Percentiles rank a stretch among this genome's conserved stretches.
These are phyloP conservation scores for Candoia aspera DNA, from an alignment of 2,113 vertebrate species.

Conservation along the genomic window DNA sequence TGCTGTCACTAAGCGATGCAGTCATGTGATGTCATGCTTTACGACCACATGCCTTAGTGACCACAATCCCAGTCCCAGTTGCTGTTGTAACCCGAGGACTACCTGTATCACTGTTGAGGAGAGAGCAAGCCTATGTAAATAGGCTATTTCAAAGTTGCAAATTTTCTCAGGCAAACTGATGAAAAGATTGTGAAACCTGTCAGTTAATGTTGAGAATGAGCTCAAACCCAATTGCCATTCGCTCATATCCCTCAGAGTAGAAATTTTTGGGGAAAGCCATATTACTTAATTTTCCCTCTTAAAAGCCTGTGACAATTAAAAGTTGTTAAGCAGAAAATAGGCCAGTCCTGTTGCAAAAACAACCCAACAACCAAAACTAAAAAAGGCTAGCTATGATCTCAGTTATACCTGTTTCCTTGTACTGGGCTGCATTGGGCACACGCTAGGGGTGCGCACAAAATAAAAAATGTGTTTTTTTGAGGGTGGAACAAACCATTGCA, in stretches of 20 bases:
- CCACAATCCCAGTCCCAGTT: background rate
- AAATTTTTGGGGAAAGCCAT: background rate
- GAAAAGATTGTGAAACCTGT: background rate
- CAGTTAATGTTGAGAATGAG: background rate
- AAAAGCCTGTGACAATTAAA: background rate
- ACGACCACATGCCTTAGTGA: background rate
- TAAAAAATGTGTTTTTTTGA: background rate
- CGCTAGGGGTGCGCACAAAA: background rate
- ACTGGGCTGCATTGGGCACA: background rate
- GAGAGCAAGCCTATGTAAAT: background rate
- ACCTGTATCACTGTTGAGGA: too few relatives aligned
- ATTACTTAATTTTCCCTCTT: background rate
- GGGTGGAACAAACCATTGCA: background rate
- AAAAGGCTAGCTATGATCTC: background rate
- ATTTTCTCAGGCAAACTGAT: background rate
- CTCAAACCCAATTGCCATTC: background rate
- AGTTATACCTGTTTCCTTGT: background rate
- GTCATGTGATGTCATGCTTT: background rate
- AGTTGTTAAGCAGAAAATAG: background rate
- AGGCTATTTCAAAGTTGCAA: background rate
- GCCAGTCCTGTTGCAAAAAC: background rate
- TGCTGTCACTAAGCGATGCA: background rate
- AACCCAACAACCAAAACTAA: background rate
- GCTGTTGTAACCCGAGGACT: background rate
- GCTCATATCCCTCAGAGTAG: background rate